Evolutionary conservation across 1,140 invertebrate genomes (phyloP), one percentile per base, ranked within the genome.

Genomic region (Apis cerana): DNA sequence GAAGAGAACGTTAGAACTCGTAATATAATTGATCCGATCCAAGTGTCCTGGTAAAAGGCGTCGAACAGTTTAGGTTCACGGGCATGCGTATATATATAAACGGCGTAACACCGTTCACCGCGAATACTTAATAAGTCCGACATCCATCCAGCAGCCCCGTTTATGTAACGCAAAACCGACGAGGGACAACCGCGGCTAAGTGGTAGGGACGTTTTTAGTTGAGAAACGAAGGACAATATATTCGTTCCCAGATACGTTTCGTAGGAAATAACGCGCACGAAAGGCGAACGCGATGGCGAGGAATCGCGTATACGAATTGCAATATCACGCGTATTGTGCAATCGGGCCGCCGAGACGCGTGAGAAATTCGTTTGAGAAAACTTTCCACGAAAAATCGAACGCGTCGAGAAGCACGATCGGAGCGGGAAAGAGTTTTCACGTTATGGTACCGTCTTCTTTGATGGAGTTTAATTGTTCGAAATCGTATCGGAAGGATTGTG

Each of bases 131-230:
- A 88, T 79, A 75, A 88, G 68, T 58, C 75, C 54, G 83, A 85
- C 78, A 72, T 54, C 75, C 65, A 59, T 81, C 68, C 67, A 61
- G 33, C 78, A 17, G n/a, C 4, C 33, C 33, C 33, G 69, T 89
- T 89, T 89, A 88, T 84, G 86, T 86, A 89, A 89, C 67, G 64
- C 64, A 68, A 85, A 88, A 83, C 75, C 82, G 27, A 61, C n/a
- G 33, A 52, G n/a, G 15, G 19, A 50, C 59, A 17, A 12, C 43
- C 11, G 19, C 15, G 59, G n/a, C 21, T 43, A n/a, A 13, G 15
- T 13, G 19, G 48, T 0, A 17, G 61, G 27, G 56, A 17, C 15
- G 23, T 62, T 43, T 43, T 43, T 81, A 61, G 50, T 80, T 80
- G 83, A 21, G 67, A 85, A 88, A 80, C 83, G 80, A 88, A 76